Evolutionary conservation across 2,797 vertebrate genomes (phyloP).

Genomic region (Pterois miles): DNA sequence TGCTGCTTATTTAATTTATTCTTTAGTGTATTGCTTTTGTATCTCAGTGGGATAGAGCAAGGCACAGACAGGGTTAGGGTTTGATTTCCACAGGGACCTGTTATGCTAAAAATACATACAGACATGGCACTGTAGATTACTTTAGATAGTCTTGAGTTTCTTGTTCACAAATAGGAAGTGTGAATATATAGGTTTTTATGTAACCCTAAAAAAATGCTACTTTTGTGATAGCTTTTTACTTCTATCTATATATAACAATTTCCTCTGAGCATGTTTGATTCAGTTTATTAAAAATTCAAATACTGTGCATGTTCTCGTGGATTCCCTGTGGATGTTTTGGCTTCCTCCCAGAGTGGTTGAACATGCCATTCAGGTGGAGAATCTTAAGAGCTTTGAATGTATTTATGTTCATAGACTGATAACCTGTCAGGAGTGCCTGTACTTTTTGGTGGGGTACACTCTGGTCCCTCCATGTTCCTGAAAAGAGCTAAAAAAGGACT

Average conservation of each 20-base stretch:
- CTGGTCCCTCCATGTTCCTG: not conserved
- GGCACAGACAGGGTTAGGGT: not conserved
- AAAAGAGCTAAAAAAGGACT: not conserved
- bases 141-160: not conserved
- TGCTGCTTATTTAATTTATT: not conserved
- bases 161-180: not conserved
- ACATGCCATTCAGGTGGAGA: not conserved
- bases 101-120: conserved; percentile 15
- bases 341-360: not conserved
- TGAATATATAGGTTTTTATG: not conserved
- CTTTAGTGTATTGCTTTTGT: not conserved
- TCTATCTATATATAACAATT: not conserved
- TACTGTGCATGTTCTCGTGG: not conserved
- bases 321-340: not conserved
- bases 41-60: not conserved
- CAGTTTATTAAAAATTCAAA: conserved; percentile 10
- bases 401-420: not conserved
- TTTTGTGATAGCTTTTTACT: not conserved
- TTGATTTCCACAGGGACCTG: conserved; percentile 5
- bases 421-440: not conserved
- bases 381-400: not conserved
- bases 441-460: not conserved
- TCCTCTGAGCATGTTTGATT: not conserved
- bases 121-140: not conserved
- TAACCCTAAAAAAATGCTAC: not conserved